phyloP scores from a whole-genome alignment of 2,888 invertebrate genomes.

The Dasysyrphus albostriatus region DNA sequence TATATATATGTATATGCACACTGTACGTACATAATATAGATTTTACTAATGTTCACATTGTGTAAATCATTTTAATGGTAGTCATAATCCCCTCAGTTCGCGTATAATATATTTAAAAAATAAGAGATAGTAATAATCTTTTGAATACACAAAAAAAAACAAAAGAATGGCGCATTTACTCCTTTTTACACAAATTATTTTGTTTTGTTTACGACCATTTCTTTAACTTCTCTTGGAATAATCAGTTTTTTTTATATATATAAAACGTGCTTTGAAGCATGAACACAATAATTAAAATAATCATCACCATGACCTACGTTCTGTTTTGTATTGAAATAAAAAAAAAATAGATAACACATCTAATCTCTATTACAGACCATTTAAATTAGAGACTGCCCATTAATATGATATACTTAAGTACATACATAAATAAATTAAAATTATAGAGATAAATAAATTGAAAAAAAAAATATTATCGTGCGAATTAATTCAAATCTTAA shows the following conservation, averaged over 20 bases:
- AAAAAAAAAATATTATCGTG: background rate
- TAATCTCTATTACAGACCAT: background rate
- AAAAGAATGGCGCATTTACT: background rate
- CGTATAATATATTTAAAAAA: too few relatives aligned
- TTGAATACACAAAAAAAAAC: background rate
- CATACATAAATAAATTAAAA: background rate
- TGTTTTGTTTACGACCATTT: background rate
- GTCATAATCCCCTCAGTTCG: too few relatives aligned
- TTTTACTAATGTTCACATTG: too few relatives aligned
- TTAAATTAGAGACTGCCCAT: background rate
- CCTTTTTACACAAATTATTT: background rate
- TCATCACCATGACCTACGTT: slow-evolving; percentile 6
- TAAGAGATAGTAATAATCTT: background rate
- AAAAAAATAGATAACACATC: background rate
- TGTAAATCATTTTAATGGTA: too few relatives aligned
- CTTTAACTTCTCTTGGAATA: background rate
- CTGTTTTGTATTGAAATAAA: background rate
- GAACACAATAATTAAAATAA: background rate
- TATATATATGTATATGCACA: too few relatives aligned
- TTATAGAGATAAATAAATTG: background rate
- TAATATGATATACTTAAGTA: background rate
- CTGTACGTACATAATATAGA: too few relatives aligned
- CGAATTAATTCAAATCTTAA: background rate
- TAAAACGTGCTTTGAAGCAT: background rate
- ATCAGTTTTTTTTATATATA: background rate